Percentiles rank a stretch among this genome's conserved stretches.
These are phyloP conservation scores for Scytalopus superciliaris DNA, from an alignment of 2,113 vertebrate genomes.

Conservation along the genomic window DNA sequence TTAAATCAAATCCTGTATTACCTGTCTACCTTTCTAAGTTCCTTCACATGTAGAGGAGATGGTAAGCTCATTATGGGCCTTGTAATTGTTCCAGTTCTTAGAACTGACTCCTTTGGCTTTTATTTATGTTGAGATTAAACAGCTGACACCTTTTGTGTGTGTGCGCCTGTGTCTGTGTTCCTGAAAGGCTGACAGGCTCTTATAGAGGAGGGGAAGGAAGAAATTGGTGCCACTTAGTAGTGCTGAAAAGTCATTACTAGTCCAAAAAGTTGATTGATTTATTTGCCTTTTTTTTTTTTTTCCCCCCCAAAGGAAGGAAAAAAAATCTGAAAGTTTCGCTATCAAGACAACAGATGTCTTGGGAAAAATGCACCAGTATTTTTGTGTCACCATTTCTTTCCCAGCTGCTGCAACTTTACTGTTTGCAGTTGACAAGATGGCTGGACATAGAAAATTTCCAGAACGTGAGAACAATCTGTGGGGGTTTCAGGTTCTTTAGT, in stretches of 20 bases:
- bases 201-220: not conserved
- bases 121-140: not conserved
- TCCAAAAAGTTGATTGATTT: not conserved
- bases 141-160: not conserved
- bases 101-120: not conserved
- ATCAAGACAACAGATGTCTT: not conserved
- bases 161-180: not conserved
- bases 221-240: not conserved
- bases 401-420: conserved; percentile 32
- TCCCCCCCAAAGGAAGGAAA: not conserved
- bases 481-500: conserved; percentile 49
- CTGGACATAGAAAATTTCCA: conserved; percentile 42
- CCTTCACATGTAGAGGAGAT: not conserved
- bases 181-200: not conserved
- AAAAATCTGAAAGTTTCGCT: not conserved
- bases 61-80: not conserved
- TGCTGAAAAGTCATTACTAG: not conserved
- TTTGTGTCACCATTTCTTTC: conserved; percentile 31
- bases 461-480: not conserved
- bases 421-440: conserved; percentile 18
- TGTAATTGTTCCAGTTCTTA: not conserved
- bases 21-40: not conserved
- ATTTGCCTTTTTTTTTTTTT: not conserved
- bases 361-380: not conserved
- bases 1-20: not conserved